A percentile compares a stretch with the other conserved stretches of the same genome.
Evolutionary conservation across 2,888 invertebrate species (phyloP).

Genomic region (Pammene aurita): DNA sequence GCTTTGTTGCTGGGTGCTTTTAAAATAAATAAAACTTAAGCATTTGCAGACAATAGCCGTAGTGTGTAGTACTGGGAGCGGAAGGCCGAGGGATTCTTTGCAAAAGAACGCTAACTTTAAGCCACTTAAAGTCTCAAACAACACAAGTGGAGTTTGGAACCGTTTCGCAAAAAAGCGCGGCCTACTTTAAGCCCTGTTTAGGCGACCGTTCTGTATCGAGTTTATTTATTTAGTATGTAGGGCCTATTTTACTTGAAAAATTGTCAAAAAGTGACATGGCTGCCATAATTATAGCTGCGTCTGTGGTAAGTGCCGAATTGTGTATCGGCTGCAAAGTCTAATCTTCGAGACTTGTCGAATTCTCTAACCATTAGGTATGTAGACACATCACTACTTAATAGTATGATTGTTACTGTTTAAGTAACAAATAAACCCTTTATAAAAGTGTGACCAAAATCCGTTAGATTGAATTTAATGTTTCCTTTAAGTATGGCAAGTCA

Average conservation of each 20-base stretch:
- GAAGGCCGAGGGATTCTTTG: conserved; percentile 46
- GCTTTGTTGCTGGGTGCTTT: conserved; percentile 36
- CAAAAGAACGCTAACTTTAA: conserved; percentile 58
- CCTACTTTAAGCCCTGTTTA: conserved; percentile 24
- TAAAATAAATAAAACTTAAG: conserved; percentile 39
- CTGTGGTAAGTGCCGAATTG: too few relatives aligned
- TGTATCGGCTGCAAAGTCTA: too few relatives aligned
- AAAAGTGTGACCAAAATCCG: too few relatives aligned
- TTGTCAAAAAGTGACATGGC: neutral
- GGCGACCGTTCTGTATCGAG: neutral
- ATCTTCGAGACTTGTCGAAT: too few relatives aligned
- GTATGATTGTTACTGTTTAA: too few relatives aligned
- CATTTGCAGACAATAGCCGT: conserved; percentile 35
- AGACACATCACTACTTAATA: too few relatives aligned
- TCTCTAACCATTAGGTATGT: too few relatives aligned
- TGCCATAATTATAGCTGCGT: neutral
- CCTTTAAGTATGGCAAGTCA: too few relatives aligned
- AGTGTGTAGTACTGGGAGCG: conserved; percentile 31
- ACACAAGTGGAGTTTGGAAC: conserved; percentile 59
- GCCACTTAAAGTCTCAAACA: conserved; percentile 62
- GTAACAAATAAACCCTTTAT: too few relatives aligned
- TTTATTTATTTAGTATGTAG: neutral
- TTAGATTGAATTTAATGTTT: too few relatives aligned
- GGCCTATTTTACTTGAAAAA: neutral
- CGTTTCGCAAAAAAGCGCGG: conserved; percentile 59